Percentiles rank a stretch among this genome's conserved stretches.
Conservation (phyloP, 2,888 invertebrate species). For the Lacanobia wlatinum region DNA sequence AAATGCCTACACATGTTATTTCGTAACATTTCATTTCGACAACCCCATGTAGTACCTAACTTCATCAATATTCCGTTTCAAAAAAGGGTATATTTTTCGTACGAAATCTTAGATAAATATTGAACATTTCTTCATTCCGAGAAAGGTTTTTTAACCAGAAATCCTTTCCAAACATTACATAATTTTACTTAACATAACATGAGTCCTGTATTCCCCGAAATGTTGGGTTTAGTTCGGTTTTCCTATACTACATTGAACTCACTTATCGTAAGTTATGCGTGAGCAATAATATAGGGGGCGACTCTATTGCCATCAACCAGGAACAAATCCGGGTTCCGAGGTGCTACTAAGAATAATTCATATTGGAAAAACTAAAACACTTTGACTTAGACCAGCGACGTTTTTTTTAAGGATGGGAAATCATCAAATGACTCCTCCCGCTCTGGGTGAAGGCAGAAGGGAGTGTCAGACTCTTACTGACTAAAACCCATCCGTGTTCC, state of each 20-base stretch:
- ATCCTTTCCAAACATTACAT: slow-evolving; percentile 2
- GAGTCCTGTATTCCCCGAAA: not conserved
- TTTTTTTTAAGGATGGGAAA: too few species aligned
- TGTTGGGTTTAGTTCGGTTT: not conserved
- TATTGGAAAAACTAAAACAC: not conserved
- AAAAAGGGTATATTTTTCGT: slow-evolving; percentile 7
- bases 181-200: not conserved
- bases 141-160: slow-evolving; percentile 5
- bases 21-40: not conserved
- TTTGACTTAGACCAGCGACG: too few species aligned
- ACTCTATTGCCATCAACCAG: not conserved
- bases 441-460: too few species aligned
- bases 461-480: too few species aligned
- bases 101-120: slow-evolving; percentile 17
- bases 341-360: too few species aligned
- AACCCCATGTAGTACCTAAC: not conserved
- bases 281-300: too few species aligned
- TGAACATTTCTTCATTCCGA: not conserved
- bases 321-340: too few species aligned
- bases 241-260: not conserved
- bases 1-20: slow-evolving; percentile 1
- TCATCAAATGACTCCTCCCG: too few species aligned
- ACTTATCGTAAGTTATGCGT: not conserved
- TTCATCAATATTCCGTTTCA: slow-evolving; percentile 22
- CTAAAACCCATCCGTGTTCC: too few species aligned